Conservation (phyloP, 2,113 vertebrate species). For the Trogon melanurus region DNA sequence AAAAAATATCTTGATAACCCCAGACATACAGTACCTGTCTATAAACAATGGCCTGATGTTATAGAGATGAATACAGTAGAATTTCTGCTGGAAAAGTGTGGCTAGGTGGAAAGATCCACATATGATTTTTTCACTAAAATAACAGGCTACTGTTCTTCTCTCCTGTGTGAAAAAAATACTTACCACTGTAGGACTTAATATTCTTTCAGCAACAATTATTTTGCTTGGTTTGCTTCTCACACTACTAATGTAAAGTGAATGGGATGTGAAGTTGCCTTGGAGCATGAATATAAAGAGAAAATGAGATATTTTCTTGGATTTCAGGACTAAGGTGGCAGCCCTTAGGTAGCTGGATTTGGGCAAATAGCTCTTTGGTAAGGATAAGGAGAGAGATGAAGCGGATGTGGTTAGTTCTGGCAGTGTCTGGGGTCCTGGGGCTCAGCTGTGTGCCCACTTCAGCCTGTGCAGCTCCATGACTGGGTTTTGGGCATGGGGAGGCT, state of each 20-base stretch:
- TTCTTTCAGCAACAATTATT: not conserved
- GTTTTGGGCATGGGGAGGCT: not conserved
- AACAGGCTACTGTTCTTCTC: not conserved
- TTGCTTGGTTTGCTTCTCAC: not conserved
- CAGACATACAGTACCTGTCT: not conserved
- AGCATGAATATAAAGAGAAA: not conserved
- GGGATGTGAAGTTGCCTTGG: not conserved
- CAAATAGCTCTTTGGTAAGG: not conserved
- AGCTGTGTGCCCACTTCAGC: not conserved
- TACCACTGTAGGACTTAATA: not conserved
- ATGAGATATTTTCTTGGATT: not conserved
- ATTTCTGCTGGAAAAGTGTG: not conserved
- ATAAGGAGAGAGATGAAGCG: not conserved
- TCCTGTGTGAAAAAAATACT: not conserved
- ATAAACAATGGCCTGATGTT: not conserved
- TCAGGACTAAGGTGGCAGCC: not conserved
- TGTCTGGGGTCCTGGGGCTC: not conserved
- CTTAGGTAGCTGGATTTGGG: not conserved
- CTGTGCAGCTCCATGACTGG: fast-evolving
- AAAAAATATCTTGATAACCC: not conserved
- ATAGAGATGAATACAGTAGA: not conserved
- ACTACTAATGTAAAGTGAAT: not conserved
- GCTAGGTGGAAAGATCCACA: not conserved
- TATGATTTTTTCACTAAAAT: not conserved
- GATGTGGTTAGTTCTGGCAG: not conserved